Evolutionary conservation across 2,888 invertebrate species (phyloP).

Genomic region (Elysia crispata): DNA sequence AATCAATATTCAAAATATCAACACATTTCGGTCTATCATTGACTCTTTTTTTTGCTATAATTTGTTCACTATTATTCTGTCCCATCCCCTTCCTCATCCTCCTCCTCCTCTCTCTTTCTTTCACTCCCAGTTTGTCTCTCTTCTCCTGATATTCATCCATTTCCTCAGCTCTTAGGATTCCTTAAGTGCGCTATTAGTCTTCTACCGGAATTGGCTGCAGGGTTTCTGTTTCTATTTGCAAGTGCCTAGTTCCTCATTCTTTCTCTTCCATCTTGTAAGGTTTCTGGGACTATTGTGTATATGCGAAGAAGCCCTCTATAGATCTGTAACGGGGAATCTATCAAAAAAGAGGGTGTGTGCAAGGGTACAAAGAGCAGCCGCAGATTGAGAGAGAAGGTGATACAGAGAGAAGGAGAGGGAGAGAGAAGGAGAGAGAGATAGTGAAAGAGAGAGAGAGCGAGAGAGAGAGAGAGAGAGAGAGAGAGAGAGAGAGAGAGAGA

Average conservation of each 20-base stretch:
- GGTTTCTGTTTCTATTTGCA: constrained; percentile 37
- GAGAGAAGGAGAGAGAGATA: neutral
- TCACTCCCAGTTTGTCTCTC: neutral
- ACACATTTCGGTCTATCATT: too few species aligned
- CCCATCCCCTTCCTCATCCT: neutral
- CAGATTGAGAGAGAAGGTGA: neutral
- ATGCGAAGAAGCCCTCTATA: too few species aligned
- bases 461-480: constrained; percentile 17
- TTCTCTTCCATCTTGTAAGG: too few species aligned
- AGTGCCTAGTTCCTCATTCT: constrained; percentile 6
- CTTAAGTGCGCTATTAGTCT: neutral
- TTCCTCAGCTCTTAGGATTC: too few species aligned
- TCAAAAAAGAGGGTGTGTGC: neutral
- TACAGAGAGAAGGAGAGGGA: neutral
- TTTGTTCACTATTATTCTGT: neutral
- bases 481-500: constrained; percentile 11
- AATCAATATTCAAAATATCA: too few species aligned
- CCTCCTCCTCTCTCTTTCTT: neutral
- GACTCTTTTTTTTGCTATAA: too few species aligned
- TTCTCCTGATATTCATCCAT: too few species aligned
- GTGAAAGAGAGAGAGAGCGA: constrained; percentile 6
- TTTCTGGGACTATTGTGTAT: too few species aligned
- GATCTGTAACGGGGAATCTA: neutral
- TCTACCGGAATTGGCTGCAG: neutral
- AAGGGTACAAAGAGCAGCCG: neutral